Evolutionary conservation across 2,113 vertebrate species (phyloP), one percentile per base, ranked within the genome.

Genomic region (Microtus richardsoni): DNA sequence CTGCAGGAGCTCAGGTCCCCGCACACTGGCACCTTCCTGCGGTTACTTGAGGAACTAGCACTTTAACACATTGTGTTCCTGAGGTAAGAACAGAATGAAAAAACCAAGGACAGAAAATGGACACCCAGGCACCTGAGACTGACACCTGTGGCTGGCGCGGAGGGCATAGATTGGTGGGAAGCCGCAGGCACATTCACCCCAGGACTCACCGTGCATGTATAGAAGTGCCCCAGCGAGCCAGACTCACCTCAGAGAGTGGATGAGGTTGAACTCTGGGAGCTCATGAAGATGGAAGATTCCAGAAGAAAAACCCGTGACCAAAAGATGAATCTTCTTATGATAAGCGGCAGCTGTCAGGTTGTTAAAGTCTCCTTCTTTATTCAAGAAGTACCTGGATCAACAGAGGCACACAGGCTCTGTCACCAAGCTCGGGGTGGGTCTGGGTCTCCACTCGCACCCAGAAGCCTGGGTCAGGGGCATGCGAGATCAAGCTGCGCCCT

Each of bases 241-340:
- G 60, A 0, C 96, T 98, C 83, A 99, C 99, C 99, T 99, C 95
- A 99, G 98, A 5, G 99, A 99, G 95, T 99, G 99, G 95, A 99
- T 99, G 41, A 99, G 99, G 97, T 98, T 99, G 95, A 99, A 99
- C 41, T 99, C 99, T 0, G 99, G 99, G 49, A 99, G 99, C 78
- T 99, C 99, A 0, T 99, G 99, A 36, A 99, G 99, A 95, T 99
- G 99, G 97, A 99, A 99, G 33, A 99, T 95, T 87, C 99, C 99
- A 1, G 99, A 99, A 30, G 99, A 99, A 85, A 99, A 99, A 1
- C 99, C 99, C 0, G 99, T 99, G 91, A 99, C 99, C 95, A 99
- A 97, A 89, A 99, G 98, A 85, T 99, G 99, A 0, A 98, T 99
- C 54, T 98, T 98, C 96, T 99, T 99, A 98, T 99, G 99, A 95